Base-by-base conservation (phyloP, 1,140 invertebrate genomes). In the Drosophila erecta region DNA sequence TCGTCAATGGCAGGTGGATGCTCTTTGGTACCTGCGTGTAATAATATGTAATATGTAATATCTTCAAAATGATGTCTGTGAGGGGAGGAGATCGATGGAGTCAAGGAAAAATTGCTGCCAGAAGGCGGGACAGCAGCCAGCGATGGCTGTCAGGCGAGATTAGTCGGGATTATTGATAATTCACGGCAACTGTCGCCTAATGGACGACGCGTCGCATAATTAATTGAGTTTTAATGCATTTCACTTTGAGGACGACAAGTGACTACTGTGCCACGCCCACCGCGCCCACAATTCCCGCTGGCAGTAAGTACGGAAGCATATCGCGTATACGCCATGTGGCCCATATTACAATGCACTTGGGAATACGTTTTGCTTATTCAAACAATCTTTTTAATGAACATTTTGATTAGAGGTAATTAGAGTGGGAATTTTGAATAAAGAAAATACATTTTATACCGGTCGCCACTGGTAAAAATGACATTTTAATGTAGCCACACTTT, bases 1-100 rank as follows among this genome's bases (percentile, higher is more conserved):
- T 92, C 62, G 93, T 93, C 92, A 94, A 90, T 78, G 93, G 93
- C 90, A 94, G 91, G 76, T 94, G 93, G 60, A 92, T 83, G 69
- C 90, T 92, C 56, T 91, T 91, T 53, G 89, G 81, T 75, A 92
- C 91, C 92, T 92, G 54, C 37, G 65, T 37, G 58, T 41, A 20
- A 35, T 46, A 46, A 14, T 17, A 11, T 53, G 43, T 40, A 55
- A 54, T 71, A 49, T 40, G 64, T 22, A 30, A 87, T 70, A 64
- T 44, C 54, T 64, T 67, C 57, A 55, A 70, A 72, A 24, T 4
- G 4, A 0, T 24, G 24, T 24, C 24, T 15, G 24, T 17, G 17
- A 5, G 1, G n/a, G 30, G 24, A 35, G 37, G 27, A 10, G 30
- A 8, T 15, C 1, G 30, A 1, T 44, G 37, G 15, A 50, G 17